These are phyloP conservation scores for Scartelaos histophorus DNA, from an alignment of 2,113 vertebrate species.

Conservation along the genomic window DNA sequence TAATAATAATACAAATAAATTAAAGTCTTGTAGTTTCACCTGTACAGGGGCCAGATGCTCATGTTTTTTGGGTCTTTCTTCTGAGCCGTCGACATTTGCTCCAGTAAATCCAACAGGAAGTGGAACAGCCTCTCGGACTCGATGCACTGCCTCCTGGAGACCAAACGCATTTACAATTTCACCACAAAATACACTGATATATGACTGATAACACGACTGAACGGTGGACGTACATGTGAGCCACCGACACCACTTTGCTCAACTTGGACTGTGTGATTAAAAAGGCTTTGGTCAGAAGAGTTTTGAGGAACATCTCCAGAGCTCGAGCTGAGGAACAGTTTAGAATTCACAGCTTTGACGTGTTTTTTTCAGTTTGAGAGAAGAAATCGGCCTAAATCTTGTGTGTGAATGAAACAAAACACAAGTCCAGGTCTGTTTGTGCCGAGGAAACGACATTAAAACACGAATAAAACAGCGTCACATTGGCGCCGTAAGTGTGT, in stretches of 20 bases:
- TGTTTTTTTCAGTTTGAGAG: too few relatives aligned
- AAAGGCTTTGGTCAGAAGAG: slow-evolving; percentile 69
- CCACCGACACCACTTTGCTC: slow-evolving; percentile 66
- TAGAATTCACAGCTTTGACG: too few relatives aligned
- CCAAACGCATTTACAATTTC: not conserved
- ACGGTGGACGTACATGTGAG: too few relatives aligned
- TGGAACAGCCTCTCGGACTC: slow-evolving; percentile 76
- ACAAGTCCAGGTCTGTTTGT: not conserved
- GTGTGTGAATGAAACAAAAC: too few relatives aligned
- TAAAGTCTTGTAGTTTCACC: slow-evolving; percentile 41
- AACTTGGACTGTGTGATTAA: slow-evolving; percentile 71
- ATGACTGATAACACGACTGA: too few relatives aligned
- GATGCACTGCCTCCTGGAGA: slow-evolving; percentile 74
- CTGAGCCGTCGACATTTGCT: slow-evolving; percentile 36
- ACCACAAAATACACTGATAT: not conserved
- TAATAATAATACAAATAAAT: too few relatives aligned
- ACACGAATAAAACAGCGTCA: too few relatives aligned
- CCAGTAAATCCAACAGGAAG: slow-evolving; percentile 71
- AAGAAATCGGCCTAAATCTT: too few relatives aligned
- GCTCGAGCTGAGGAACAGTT: slow-evolving; percentile 66
- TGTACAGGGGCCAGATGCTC: slow-evolving; percentile 64
- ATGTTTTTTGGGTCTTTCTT: slow-evolving; percentile 55
- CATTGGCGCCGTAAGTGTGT: too few relatives aligned
- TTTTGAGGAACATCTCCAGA: slow-evolving; percentile 77
- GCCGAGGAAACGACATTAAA: too few relatives aligned